A percentile compares a stretch with the other conserved stretches of the same genome.
Conservation (phyloP, 2,797 vertebrate species). For the Brachymystax lenok region DNA sequence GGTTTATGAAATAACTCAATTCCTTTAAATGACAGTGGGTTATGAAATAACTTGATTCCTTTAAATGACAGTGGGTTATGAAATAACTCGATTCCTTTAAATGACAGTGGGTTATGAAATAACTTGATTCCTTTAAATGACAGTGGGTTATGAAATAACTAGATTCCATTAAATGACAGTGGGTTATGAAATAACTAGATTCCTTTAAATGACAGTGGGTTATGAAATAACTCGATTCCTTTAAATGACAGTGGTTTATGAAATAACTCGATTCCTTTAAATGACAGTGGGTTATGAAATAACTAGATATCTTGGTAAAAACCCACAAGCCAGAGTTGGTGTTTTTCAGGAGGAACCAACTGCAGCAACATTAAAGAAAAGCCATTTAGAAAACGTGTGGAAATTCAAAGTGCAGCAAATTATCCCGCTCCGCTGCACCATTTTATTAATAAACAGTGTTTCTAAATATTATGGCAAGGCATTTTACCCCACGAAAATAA, state of each 20-base stretch:
- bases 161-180: conserved; percentile 45
- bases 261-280: conserved; percentile 47
- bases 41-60: conserved; percentile 56
- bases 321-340: conserved; percentile 29
- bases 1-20: conserved; percentile 50
- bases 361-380: conserved; percentile 24
- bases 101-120: conserved; percentile 49
- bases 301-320: conserved; percentile 51
- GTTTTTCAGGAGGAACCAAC: conserved; percentile 48
- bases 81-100: no score
- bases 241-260: conserved; percentile 48
- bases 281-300: conserved; percentile 50
- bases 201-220: conserved; percentile 38
- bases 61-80: no score
- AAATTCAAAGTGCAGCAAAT: conserved; percentile 35
- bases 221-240: conserved; percentile 50
- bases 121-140: conserved; percentile 49
- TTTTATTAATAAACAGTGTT: conserved; percentile 37
- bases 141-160: conserved; percentile 48
- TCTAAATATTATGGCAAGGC: conserved; percentile 21
- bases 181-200: conserved; percentile 50
- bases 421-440: conserved; percentile 41
- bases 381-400: conserved; percentile 40
- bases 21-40: conserved; percentile 44
- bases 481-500: neutral